phyloP scores from a whole-genome alignment of 2,797 vertebrate species.

The Periparus ater region DNA sequence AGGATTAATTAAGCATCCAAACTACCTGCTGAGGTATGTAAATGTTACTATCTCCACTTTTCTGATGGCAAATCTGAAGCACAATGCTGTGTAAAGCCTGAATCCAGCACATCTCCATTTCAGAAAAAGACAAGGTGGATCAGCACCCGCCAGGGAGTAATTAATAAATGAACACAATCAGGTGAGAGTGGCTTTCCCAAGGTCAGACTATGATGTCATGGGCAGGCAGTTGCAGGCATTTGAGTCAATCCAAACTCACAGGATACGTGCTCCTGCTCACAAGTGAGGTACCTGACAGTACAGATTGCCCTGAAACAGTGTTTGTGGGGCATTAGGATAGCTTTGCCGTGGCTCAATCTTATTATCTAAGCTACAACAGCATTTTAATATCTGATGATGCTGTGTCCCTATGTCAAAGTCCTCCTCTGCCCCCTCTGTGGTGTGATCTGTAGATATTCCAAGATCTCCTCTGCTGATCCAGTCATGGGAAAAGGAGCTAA shows the following conservation, averaged over 20 bases:
- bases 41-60: conserved; percentile 13
- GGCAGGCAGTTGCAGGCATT: not conserved
- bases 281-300: not conserved
- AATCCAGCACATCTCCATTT: not conserved
- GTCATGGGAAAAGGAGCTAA: not conserved
- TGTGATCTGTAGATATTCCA: not conserved
- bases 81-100: not conserved
- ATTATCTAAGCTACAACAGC: not conserved
- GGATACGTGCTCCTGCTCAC: not conserved
- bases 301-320: not conserved
- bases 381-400: not conserved
- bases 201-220: not conserved
- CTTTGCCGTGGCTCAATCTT: not conserved
- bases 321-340: not conserved
- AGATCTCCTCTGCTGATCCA: not conserved
- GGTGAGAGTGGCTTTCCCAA: conserved; percentile 32
- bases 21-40: conserved; percentile 28
- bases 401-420: not conserved
- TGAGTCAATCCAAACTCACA: conserved; percentile 43
- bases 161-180: conserved; percentile 22
- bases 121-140: conserved; percentile 13
- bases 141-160: conserved; percentile 2
- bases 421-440: accelerated
- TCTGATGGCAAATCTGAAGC: not conserved
- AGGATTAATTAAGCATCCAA: conserved; percentile 49